These are phyloP conservation scores for Chlamydotis undulata DNA, from an alignment of 2,113 vertebrate genomes.

Conservation along the genomic window DNA sequence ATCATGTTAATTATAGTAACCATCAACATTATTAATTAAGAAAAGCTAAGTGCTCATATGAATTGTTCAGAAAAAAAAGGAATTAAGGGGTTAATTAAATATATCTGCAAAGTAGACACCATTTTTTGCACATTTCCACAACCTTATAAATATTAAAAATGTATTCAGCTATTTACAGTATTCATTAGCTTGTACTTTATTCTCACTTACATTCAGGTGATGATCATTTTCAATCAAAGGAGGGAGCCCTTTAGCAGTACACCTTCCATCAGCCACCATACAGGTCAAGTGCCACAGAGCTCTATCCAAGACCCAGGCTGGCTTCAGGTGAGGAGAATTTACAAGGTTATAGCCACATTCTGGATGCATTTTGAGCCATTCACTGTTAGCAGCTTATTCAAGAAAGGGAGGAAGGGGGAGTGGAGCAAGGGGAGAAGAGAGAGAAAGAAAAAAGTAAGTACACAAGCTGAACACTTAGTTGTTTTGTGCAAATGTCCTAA, in stretches of 20 bases:
- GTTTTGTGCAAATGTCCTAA: background rate
- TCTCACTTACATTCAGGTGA: constrained; percentile 81
- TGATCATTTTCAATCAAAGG: constrained; percentile 80
- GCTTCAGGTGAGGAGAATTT: constrained; percentile 89
- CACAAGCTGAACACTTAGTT: background rate
- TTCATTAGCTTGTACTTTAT: background rate
- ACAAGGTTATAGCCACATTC: constrained; percentile 89
- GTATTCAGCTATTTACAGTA: background rate
- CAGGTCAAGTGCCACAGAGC: constrained; percentile 86
- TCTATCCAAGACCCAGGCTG: constrained; percentile 88
- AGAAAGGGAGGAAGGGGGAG: background rate
- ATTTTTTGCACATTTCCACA: background rate
- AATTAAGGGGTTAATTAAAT: background rate
- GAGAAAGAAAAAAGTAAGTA: background rate
- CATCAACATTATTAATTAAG: background rate
- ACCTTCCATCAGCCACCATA: constrained; percentile 81
- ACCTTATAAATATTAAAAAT: background rate
- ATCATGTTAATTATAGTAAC: background rate
- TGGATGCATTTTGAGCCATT: constrained; percentile 86
- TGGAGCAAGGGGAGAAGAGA: background rate
- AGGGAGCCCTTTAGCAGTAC: constrained; percentile 75
- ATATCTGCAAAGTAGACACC: background rate
- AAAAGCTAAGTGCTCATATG: background rate
- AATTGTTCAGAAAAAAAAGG: background rate
- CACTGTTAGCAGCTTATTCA: constrained; percentile 81